Percentiles rank a stretch among this genome's conserved stretches.
Conservation (phyloP, 37 sponge, comb jelly and placozoan genomes). For the Agelas oroides region DNA sequence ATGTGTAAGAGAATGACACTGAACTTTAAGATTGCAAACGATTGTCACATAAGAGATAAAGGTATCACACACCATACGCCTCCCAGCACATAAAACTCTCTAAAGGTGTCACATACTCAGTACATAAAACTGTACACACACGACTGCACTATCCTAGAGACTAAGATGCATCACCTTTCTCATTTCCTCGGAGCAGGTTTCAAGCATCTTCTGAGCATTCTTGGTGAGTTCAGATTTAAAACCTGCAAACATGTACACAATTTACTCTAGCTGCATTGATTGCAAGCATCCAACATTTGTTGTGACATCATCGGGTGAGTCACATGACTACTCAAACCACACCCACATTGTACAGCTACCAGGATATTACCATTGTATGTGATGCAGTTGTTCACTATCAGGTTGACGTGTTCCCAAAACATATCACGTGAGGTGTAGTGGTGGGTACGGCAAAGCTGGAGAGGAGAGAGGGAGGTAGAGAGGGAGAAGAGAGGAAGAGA, state of each 20-base stretch:
- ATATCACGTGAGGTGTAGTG: conserved; percentile 76
- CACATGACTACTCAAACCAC: background rate
- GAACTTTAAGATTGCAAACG: too few relatives aligned
- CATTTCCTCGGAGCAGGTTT: conserved; percentile 76
- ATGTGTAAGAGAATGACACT: too few relatives aligned
- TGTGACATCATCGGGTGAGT: background rate
- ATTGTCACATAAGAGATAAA: too few relatives aligned
- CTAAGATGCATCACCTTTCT: conserved; percentile 42
- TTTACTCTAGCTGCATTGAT: too few relatives aligned
- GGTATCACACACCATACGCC: too few relatives aligned
- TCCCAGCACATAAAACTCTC: too few relatives aligned
- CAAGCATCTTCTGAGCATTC: conserved; percentile 75
- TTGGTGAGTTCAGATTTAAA: conserved; percentile 67
- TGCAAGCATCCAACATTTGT: too few relatives aligned
- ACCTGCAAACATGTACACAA: conserved; percentile 33
- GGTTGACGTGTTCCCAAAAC: conserved; percentile 88
- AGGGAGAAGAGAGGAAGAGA: background rate
- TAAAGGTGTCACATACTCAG: too few relatives aligned
- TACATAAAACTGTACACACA: too few relatives aligned
- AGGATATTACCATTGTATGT: conserved; percentile 87
- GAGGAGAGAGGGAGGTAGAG: background rate
- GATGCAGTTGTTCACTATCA: conserved; percentile 92
- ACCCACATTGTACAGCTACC: too few relatives aligned
- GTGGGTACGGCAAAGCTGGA: conserved; percentile 73
- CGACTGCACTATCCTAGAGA: too few relatives aligned